These are phyloP conservation scores for Siniperca undulata DNA, from an alignment of 2,797 vertebrate species.

Conservation along the genomic window DNA sequence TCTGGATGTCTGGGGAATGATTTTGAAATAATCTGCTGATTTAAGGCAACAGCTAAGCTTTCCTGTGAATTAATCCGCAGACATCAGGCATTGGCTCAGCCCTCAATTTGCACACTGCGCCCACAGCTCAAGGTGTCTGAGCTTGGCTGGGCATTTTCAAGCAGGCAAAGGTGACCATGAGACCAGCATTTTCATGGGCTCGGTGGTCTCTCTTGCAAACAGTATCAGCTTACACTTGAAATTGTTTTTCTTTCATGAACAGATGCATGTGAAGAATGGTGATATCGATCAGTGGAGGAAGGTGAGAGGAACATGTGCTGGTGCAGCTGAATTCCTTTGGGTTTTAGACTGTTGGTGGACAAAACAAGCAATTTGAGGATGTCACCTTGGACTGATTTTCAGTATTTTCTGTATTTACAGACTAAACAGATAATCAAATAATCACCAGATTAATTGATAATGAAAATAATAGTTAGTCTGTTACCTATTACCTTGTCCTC, in stretches of 20 bases:
- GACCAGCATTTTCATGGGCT: neutral
- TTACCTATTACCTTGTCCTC: conserved; percentile 1
- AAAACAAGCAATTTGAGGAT: neutral
- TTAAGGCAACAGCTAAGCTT: conserved; percentile 55
- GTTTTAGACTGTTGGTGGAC: neutral
- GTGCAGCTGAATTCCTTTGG: neutral
- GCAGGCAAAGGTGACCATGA: conserved; percentile 35
- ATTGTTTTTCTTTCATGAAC: conserved; percentile 52
- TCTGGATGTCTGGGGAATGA: conserved; percentile 50
- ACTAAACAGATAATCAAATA: neutral
- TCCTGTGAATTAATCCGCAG: conserved; percentile 65
- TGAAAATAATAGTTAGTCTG: neutral
- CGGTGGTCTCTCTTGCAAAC: conserved; percentile 14
- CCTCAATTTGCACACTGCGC: conserved; percentile 42
- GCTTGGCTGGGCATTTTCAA: conserved; percentile 43
- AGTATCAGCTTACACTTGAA: conserved; percentile 14
- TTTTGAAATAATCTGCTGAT: conserved; percentile 67
- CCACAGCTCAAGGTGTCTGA: conserved; percentile 48
- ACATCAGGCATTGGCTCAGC: conserved; percentile 43
- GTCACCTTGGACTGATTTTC: neutral
- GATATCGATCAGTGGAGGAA: conserved; percentile 86
- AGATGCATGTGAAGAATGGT: conserved; percentile 77
- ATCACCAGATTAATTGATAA: neutral
- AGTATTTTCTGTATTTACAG: neutral
- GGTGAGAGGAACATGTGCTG: conserved; percentile 70